Percentiles rank a stretch among this genome's conserved stretches.
Conservation (phyloP, 2,113 vertebrate genomes). For the Probosciger aterrimus region DNA sequence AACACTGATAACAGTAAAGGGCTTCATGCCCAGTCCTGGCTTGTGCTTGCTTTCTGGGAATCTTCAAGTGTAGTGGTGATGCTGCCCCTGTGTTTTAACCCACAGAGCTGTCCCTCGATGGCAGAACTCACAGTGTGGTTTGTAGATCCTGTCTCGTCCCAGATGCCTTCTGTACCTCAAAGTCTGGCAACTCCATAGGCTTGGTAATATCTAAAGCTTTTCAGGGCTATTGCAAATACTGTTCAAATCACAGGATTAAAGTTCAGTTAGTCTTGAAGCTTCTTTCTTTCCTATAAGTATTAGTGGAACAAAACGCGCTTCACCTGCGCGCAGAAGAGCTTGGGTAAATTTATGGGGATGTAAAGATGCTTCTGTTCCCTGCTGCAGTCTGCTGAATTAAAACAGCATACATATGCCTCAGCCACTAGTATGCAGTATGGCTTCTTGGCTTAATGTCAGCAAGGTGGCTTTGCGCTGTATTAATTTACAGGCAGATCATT, state of each 20-base stretch:
- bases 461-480: neutral
- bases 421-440: too few species aligned
- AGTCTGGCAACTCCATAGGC: neutral
- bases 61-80: neutral
- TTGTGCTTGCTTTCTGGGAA: slow-evolving; percentile 23
- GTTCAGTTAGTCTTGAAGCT: neutral
- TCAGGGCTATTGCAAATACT: neutral
- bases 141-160: neutral
- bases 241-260: neutral
- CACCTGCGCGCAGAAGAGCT: neutral
- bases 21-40: neutral
- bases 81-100: neutral
- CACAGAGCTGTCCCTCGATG: neutral
- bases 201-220: neutral
- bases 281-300: neutral
- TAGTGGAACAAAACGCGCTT: neutral
- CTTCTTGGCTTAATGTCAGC: neutral
- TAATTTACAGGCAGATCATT: neutral
- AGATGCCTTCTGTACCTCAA: neutral
- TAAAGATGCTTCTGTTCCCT: neutral
- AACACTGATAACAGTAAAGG: slow-evolving; percentile 55
- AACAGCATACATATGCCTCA: fast-evolving
- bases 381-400: neutral
- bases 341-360: neutral
- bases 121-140: neutral